A percentile compares a stretch with the other conserved stretches of the same genome.
These are phyloP conservation scores for Vombatus ursinus DNA, from an alignment of 2,113 vertebrate species.

Conservation along the genomic window DNA sequence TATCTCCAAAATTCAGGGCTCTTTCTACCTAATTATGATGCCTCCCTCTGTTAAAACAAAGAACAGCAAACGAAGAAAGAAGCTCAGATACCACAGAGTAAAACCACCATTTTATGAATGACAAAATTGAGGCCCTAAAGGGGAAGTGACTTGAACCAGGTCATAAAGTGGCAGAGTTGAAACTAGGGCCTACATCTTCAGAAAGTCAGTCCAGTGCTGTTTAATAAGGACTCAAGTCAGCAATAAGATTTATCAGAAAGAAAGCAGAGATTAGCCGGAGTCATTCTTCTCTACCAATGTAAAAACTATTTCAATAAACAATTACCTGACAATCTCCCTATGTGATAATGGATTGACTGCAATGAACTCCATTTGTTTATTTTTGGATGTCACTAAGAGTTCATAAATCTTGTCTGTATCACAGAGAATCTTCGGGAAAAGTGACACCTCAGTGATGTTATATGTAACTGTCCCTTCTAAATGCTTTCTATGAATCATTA, in stretches of 20 bases:
- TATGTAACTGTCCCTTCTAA: constrained; percentile 56
- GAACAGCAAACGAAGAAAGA: background rate
- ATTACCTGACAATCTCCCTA: constrained; percentile 56
- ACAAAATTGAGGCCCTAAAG: background rate
- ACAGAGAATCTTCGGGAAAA: constrained; percentile 67
- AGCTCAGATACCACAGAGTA: background rate
- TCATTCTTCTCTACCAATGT: constrained; percentile 51
- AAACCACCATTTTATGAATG: background rate
- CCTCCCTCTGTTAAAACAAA: background rate
- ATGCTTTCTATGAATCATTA: constrained; percentile 72
- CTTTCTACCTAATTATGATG: background rate
- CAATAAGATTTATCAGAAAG: constrained; percentile 46
- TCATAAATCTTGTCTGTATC: constrained; percentile 61
- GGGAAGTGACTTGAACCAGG: background rate
- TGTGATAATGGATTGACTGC: constrained; percentile 59
- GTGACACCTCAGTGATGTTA: constrained; percentile 58
- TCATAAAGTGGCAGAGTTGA: background rate
- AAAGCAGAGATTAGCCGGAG: constrained; percentile 68
- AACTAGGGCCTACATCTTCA: background rate
- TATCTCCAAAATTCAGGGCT: background rate
- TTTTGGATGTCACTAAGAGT: constrained; percentile 65
- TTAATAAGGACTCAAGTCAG: constrained; percentile 44
- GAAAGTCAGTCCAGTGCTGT: background rate
- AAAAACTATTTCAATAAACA: constrained; percentile 75
- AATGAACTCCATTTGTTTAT: constrained; percentile 52